These are phyloP conservation scores for Serinus canaria DNA, from an alignment of 2,113 vertebrate species.

Conservation along the genomic window DNA sequence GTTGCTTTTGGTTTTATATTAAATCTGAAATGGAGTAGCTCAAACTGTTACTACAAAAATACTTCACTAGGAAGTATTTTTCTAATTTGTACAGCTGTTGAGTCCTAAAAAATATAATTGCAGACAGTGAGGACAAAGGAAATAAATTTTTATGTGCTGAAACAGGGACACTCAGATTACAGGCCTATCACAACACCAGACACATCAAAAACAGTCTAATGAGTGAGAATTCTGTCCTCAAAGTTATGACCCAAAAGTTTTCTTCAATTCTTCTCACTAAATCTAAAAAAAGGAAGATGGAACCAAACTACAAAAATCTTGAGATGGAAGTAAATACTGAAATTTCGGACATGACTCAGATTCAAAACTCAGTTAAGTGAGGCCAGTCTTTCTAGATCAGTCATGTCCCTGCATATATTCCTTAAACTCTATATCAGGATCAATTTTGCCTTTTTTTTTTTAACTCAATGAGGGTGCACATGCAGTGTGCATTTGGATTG, in stretches of 20 bases:
- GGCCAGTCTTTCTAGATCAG: neutral
- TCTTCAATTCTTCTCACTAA: neutral
- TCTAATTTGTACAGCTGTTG: neutral
- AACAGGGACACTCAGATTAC: neutral
- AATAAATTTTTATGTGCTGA: neutral
- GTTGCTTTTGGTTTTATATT: slow-evolving; percentile 1
- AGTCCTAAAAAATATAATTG: neutral
- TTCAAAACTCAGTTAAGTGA: neutral
- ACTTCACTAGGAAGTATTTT: neutral
- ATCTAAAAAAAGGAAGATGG: neutral
- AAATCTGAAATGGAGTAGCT: neutral
- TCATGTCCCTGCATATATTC: neutral
- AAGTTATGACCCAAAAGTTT: neutral
- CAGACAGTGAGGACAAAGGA: neutral
- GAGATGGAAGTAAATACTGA: neutral
- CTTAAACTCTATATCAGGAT: neutral
- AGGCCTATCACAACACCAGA: neutral
- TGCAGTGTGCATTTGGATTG: neutral
- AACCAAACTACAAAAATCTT: neutral
- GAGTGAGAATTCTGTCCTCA: neutral
- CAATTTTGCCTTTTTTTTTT: neutral
- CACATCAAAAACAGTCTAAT: neutral
- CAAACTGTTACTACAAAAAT: neutral
- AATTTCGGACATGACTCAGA: neutral
- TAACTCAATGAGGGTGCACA: neutral